A percentile compares a stretch with the other conserved stretches of the same genome.
phyloP scores from a whole-genome alignment of 2,113 vertebrate genomes.

The Burhinus oedicnemus region DNA sequence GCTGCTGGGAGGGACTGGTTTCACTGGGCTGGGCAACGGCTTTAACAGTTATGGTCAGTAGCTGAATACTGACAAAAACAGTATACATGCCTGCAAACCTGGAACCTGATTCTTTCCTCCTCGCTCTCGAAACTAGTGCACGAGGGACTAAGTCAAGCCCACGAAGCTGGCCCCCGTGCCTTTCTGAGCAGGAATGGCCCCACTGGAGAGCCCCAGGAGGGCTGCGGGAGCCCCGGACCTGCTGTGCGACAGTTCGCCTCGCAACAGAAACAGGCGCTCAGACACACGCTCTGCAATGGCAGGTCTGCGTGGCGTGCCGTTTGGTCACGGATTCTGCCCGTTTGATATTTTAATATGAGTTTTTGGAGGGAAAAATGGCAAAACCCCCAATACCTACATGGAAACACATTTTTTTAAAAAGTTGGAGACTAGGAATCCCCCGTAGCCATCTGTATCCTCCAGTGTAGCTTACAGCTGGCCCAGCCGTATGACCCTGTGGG shows the following conservation, averaged over 20 bases:
- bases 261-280: neutral
- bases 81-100: fast-evolving
- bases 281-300: neutral
- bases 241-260: neutral
- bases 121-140: fast-evolving
- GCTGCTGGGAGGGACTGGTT: neutral
- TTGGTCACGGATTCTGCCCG: neutral
- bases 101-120: neutral
- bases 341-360: neutral
- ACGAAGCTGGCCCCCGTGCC: neutral
- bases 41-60: neutral
- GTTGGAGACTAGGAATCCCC: neutral
- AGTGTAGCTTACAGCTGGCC: neutral
- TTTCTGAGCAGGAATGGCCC: neutral
- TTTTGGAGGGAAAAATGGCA: neutral
- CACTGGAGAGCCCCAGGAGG: neutral
- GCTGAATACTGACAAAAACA: neutral
- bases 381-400: neutral
- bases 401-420: neutral
- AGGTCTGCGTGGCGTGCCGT: neutral
- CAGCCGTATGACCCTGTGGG: fast-evolving
- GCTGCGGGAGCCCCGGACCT: neutral
- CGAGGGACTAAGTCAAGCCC: neutral
- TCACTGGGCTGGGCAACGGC: neutral
- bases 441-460: neutral